Percentiles rank a stretch among this genome's conserved stretches.
phyloP scores from a whole-genome alignment of 1,140 invertebrate genomes.

The Caenorhabditis elegans region DNA sequence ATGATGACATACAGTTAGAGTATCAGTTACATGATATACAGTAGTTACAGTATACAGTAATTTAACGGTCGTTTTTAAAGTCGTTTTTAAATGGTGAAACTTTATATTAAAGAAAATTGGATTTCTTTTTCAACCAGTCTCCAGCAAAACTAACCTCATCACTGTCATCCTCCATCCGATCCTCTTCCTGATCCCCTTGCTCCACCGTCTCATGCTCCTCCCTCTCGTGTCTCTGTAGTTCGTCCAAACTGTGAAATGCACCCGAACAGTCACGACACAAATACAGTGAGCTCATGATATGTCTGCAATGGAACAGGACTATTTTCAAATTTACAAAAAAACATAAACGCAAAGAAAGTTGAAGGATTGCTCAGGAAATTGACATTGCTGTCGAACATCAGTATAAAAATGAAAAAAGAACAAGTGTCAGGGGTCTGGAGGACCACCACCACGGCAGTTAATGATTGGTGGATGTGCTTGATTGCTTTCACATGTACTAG shows the following conservation, averaged over 20 bases:
- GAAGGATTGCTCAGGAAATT: too few relatives aligned
- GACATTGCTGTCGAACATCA: too few relatives aligned
- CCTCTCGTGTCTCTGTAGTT: neutral
- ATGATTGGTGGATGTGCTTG: conserved; percentile 29
- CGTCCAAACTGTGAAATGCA: conserved; percentile 19
- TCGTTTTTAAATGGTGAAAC: too few relatives aligned
- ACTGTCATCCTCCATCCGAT: neutral
- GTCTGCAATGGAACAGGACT: neutral
- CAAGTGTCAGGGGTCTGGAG: neutral
- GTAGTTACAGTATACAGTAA: too few relatives aligned
- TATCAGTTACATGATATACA: too few relatives aligned
- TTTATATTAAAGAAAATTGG: too few relatives aligned
- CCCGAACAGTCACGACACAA: conserved; percentile 24
- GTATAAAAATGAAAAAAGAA: neutral
- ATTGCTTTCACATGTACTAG: conserved; percentile 32
- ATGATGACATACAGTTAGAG: too few relatives aligned
- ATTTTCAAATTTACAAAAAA: too few relatives aligned
- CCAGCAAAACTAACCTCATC: conserved; percentile 16
- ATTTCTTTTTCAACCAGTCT: too few relatives aligned
- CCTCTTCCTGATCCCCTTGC: neutral
- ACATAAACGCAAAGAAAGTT: too few relatives aligned
- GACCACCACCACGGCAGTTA: conserved; percentile 13
- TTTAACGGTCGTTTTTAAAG: too few relatives aligned
- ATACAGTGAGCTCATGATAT: conserved; percentile 10
- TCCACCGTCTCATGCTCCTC: neutral